Base-by-base conservation (phyloP, 2,797 vertebrate genomes). In the Pangasius larnaudii region DNA sequence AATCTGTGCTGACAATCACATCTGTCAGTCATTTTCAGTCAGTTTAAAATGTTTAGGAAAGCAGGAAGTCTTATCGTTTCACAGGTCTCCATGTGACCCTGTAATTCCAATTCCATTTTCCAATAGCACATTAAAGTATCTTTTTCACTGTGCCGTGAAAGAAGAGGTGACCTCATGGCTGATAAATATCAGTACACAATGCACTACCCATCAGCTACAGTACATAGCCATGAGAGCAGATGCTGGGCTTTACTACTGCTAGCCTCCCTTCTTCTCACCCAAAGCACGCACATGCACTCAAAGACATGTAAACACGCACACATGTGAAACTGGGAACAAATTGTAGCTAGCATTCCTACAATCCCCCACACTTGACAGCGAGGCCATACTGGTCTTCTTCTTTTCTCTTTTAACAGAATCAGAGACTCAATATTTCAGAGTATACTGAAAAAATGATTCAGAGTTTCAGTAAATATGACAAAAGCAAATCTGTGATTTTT, bases 301-400 rank as follows among this genome's bases (percentile, higher is more conserved):
- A 56, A 85, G 49, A 88, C 59, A 36, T 78, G 19, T 81, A 82
- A 58, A 85, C 82, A 79, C 16, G 65, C 86, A 81, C 67, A 86
- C 71, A 81, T 63, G 33, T 86, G 74, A 58, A 88, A 82, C 65
- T 7, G 53, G 58, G 58, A 67, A 63, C 22, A 18, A 74, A 74
- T 39, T 85, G 79, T 74, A 87, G 87, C 53, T 84, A 88, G 79
- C 69, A 49, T 59, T 87, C 81, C 49, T 67, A 59, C 61, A 84
- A 30, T 69, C 49, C 22, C 33, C 36, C 11, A 75, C 74, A 75
- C 85, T 86, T 82, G 86, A 91, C 92, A 92, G 91, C 91, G 91
- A 91, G 93, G 89, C 91, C 91, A 89, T 92, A 94, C 92, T 92
- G 94, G 94, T 93, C 92, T 93, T 88, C 89, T 92, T 94, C 92